Conservation (phyloP, 2,113 vertebrate genomes). For the Prolemur simus region DNA sequence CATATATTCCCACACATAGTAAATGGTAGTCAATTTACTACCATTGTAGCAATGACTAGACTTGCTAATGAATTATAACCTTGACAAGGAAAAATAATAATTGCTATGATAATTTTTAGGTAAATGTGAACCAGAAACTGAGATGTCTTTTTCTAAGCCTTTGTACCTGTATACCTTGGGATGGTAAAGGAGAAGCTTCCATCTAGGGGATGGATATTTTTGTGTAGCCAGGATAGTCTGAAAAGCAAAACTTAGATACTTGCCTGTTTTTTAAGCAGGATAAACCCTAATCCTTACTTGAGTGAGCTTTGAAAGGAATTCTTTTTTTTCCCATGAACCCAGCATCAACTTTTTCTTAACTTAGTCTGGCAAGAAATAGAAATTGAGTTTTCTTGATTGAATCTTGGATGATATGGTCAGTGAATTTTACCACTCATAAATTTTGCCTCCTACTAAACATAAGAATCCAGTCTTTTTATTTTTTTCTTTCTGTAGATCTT, state of each 20-base stretch:
- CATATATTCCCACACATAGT: neutral
- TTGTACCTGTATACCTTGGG: neutral
- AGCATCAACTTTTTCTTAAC: neutral
- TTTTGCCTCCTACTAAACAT: neutral
- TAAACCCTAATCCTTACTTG: neutral
- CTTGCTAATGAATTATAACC: neutral
- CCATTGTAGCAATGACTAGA: neutral
- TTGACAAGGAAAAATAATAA: neutral
- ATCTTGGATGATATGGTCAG: neutral
- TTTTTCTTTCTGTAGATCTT: neutral
- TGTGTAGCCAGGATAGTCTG: neutral
- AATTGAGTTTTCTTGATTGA: neutral
- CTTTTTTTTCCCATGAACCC: neutral
- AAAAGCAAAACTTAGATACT: neutral
- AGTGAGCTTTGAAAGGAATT: neutral
- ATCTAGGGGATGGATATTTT: neutral
- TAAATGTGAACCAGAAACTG: neutral
- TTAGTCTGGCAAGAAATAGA: conserved; percentile 25
- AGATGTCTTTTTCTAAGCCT: neutral
- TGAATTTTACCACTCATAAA: neutral
- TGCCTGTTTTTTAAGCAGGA: neutral
- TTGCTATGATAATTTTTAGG: neutral
- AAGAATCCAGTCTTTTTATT: neutral
- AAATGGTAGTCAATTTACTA: neutral
- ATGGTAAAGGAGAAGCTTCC: neutral